phyloP scores from a whole-genome alignment of 2,888 invertebrate species.

The Watsonalla cultraria region DNA sequence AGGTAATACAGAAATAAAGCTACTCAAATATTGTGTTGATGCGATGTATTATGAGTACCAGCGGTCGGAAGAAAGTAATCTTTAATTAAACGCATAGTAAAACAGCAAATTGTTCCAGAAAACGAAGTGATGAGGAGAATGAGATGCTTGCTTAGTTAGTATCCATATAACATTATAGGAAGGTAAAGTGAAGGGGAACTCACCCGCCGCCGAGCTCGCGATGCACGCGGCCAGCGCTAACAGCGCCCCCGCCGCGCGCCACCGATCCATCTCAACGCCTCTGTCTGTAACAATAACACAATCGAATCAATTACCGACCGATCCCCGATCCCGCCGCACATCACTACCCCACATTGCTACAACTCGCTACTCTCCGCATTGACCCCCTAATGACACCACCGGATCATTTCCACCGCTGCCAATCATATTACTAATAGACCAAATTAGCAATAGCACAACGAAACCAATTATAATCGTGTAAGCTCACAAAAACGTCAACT shows the following conservation, averaged over 20 bases:
- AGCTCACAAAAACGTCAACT: conserved; percentile 2
- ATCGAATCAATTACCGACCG: conserved; percentile 38
- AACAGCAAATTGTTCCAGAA: too few species aligned
- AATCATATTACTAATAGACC: conserved; percentile 2
- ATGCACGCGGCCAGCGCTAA: conserved; percentile 74
- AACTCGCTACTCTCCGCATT: conserved; percentile 9
- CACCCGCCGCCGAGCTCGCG: conserved; percentile 68
- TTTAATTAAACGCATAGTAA: too few species aligned
- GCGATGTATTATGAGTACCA: too few species aligned
- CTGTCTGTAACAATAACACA: conserved; percentile 64
- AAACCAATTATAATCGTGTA: background rate
- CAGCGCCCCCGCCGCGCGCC: conserved; percentile 76
- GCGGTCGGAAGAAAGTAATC: too few species aligned
- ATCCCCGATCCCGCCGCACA: conserved; percentile 9
- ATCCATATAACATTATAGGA: background rate
- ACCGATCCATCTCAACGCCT: conserved; percentile 73
- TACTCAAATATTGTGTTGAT: too few species aligned
- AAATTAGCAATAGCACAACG: background rate
- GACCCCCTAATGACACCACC: conserved; percentile 5
- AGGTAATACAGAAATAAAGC: too few species aligned
- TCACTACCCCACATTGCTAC: conserved; percentile 8
- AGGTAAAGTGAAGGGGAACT: conserved; percentile 13
- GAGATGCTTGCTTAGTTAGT: background rate
- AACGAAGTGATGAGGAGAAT: too few species aligned
- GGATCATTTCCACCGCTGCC: conserved; percentile 7